Evolutionary conservation across 1,140 invertebrate genomes (phyloP).

Genomic region (Aphelinus atriplicis): DNA sequence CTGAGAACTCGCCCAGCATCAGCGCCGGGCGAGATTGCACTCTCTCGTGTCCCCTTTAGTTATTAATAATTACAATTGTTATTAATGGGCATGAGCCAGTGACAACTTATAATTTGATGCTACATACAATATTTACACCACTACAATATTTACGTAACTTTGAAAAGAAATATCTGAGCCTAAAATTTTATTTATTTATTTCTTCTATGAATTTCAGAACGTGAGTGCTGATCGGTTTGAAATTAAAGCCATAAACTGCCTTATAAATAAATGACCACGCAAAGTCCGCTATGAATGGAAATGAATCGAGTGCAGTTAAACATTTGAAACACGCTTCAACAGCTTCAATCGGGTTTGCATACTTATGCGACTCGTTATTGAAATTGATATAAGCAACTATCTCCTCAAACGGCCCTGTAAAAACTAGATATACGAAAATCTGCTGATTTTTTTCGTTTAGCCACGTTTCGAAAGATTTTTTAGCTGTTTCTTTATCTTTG

Average conservation of each 20-base stretch:
- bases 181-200: neutral
- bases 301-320: slow-evolving; percentile 24
- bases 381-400: slow-evolving; percentile 9
- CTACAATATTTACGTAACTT: neutral
- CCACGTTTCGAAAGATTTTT: neutral
- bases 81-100: no score
- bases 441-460: no score
- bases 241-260: slow-evolving; percentile 10
- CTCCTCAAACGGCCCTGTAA: no score
- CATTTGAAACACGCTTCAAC: slow-evolving; percentile 36
- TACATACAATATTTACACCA: no score
- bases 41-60: no score
- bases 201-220: slow-evolving; percentile 35
- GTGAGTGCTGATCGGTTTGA: neutral
- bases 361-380: slow-evolving; percentile 21
- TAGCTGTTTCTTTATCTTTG: neutral
- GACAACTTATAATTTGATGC: no score
- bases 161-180: no score
- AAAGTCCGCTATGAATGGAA: slow-evolving; percentile 19
- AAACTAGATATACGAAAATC: no score
- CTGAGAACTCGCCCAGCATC: no score
- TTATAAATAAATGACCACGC: slow-evolving; percentile 25
- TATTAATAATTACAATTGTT: no score
- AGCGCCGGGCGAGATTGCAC: no score
- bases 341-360: slow-evolving; percentile 18